Conservation (phyloP, 53 echinoderm and acorn worm genomes). For the Patiria pectinifera region DNA sequence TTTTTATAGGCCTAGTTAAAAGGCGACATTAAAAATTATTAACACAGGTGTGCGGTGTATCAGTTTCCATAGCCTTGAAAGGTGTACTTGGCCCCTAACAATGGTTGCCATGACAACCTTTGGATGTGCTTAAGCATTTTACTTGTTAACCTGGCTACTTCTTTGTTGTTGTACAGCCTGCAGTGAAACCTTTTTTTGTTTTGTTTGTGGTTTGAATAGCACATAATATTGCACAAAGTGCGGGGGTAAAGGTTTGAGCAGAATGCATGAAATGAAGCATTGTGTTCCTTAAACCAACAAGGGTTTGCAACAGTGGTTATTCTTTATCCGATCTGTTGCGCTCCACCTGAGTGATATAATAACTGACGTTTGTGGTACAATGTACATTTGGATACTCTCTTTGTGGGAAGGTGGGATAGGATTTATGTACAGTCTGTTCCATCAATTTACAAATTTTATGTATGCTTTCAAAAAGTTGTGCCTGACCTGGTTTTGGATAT, state of each 20-base stretch:
- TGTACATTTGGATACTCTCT: background rate
- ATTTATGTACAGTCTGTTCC: background rate
- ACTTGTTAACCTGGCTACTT: background rate
- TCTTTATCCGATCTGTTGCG: background rate
- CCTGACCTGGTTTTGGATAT: too few relatives aligned
- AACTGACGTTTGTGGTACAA: background rate
- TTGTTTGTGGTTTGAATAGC: background rate
- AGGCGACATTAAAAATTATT: background rate
- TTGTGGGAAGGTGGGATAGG: background rate
- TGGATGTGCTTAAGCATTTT: background rate
- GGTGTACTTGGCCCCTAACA: background rate
- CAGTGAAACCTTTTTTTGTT: background rate
- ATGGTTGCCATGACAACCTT: background rate
- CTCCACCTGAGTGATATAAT: background rate
- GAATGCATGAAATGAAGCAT: background rate
- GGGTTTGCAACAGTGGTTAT: background rate
- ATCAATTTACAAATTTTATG: too few relatives aligned
- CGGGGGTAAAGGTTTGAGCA: background rate
- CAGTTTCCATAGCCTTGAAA: slow-evolving; percentile 7
- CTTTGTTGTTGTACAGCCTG: background rate
- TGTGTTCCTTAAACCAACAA: slow-evolving; percentile 7
- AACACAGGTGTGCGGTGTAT: background rate
- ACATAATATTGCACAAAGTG: background rate
- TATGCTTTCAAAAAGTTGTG: too few relatives aligned
- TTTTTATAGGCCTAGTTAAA: background rate